phyloP scores from a whole-genome alignment of 2,797 vertebrate species.

The Emydoidea blandingii region DNA sequence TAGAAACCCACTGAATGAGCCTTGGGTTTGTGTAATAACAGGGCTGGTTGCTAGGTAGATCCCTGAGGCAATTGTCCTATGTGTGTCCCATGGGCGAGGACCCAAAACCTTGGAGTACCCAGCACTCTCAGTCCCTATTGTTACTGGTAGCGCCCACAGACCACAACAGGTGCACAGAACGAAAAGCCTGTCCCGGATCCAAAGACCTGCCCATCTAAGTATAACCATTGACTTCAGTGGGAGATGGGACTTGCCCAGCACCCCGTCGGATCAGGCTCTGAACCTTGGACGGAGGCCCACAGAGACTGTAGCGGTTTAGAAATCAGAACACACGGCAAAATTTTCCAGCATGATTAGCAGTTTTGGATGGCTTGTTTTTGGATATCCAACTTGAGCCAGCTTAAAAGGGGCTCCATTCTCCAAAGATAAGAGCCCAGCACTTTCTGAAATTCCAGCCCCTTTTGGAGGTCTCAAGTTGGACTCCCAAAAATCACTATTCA shows the following conservation, averaged over 20 bases:
- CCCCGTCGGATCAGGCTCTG: neutral
- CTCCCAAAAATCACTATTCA: neutral
- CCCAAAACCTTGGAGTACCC: too few species aligned
- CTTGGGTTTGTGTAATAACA: neutral
- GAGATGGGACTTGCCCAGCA: neutral
- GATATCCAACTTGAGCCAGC: neutral
- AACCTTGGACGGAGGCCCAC: neutral
- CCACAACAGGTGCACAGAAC: neutral
- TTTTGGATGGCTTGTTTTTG: neutral
- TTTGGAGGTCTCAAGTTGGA: neutral
- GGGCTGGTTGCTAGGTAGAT: neutral
- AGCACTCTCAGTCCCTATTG: neutral
- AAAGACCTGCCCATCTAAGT: neutral
- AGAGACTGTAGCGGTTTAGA: neutral
- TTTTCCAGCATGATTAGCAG: neutral
- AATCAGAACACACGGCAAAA: neutral
- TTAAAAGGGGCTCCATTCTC: neutral
- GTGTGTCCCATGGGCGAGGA: neutral
- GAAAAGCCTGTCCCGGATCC: neutral
- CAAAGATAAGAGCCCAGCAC: neutral
- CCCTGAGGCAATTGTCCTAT: neutral
- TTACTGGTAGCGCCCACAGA: neutral
- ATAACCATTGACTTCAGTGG: neutral
- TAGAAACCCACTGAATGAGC: neutral
- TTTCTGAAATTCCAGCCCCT: neutral